A percentile compares a stretch with the other conserved stretches of the same genome.
Conservation (phyloP, 2,113 vertebrate genomes). For the Garra rufa region DNA sequence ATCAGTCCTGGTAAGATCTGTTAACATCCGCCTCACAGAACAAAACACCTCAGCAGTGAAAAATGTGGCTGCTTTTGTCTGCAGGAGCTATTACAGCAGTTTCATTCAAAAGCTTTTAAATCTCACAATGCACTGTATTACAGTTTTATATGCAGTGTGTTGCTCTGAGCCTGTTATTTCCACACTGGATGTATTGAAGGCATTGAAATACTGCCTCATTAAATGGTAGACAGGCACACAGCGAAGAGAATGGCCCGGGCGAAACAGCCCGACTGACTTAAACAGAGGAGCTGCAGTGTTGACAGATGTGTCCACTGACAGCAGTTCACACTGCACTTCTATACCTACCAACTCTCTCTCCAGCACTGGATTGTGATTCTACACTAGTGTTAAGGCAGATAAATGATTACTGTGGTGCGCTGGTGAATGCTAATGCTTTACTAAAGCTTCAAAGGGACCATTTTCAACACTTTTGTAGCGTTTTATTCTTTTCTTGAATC, state of each 20-base stretch:
- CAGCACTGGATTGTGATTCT: conserved; percentile 15
- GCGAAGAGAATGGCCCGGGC: conserved; percentile 10
- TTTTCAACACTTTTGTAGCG: background rate
- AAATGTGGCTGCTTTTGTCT: conserved; percentile 16
- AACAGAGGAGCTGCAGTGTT: conserved; percentile 20
- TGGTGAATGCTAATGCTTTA: conserved; percentile 21
- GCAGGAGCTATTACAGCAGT: conserved; percentile 25
- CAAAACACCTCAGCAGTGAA: conserved; percentile 23
- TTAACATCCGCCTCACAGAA: conserved; percentile 13
- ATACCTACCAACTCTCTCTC: conserved; percentile 9
- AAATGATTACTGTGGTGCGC: background rate
- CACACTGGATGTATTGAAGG: conserved; percentile 18
- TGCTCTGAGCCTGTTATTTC: conserved; percentile 24
- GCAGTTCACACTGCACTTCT: conserved; percentile 31
- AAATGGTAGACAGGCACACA: conserved; percentile 30
- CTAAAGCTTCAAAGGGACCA: conserved; percentile 7
- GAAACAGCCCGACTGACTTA: conserved; percentile 22
- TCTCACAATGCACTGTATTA: conserved; percentile 34
- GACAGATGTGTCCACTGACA: conserved; percentile 44
- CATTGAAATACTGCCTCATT: conserved; percentile 40
- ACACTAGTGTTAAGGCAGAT: conserved; percentile 12
- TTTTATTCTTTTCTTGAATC: conserved; percentile 22
- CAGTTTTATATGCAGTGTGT: conserved; percentile 35
- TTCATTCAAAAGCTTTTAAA: conserved; percentile 47
- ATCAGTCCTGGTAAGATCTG: conserved; percentile 8